phyloP scores from a whole-genome alignment of 2,888 invertebrate species.

The Brachyptera putata region DNA sequence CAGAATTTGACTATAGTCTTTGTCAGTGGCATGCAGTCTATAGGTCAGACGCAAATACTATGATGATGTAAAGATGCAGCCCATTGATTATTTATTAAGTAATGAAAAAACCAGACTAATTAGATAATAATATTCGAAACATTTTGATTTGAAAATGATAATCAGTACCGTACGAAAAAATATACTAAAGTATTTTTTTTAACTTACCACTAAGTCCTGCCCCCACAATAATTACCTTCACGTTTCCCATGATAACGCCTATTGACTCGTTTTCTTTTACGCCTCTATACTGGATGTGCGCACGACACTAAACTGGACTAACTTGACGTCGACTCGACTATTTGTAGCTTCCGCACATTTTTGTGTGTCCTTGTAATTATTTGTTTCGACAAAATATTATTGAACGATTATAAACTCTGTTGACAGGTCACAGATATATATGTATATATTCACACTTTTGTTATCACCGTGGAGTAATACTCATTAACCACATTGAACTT shows the following conservation, averaged over 20 bases:
- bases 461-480: too few species aligned
- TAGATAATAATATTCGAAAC: neutral
- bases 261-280: too few species aligned
- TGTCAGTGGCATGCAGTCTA: too few species aligned
- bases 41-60: too few species aligned
- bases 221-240: conserved; percentile 27
- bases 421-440: too few species aligned
- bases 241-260: neutral
- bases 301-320: neutral
- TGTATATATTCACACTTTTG: too few species aligned
- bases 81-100: neutral
- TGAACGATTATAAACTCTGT: too few species aligned
- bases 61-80: too few species aligned
- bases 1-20: too few species aligned
- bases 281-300: too few species aligned
- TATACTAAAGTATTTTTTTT: neutral
- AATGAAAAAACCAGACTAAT: neutral
- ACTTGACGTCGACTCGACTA: neutral
- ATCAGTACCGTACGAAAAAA: neutral
- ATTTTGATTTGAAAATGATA: neutral
- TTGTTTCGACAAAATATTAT: too few species aligned
- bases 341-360: neutral
- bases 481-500: too few species aligned
- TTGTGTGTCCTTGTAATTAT: conserved; percentile 1
- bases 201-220: conserved; percentile 32